Base-by-base conservation (phyloP, 2,888 invertebrate species). In the Drosophila maculinotata region DNA sequence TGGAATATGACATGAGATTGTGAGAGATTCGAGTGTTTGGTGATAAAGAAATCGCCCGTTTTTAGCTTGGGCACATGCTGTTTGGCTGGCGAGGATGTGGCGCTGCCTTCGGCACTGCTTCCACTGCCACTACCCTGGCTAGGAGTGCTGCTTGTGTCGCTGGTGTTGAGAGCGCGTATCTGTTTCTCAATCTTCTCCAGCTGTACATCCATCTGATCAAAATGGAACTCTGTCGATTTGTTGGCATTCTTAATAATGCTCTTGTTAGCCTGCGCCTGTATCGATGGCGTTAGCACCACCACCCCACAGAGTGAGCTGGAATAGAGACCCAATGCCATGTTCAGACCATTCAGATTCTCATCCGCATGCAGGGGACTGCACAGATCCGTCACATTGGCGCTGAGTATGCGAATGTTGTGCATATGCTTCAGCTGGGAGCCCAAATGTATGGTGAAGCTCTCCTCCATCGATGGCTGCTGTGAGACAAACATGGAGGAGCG, bases 401-500 rank as follows among this genome's bases (percentile, higher is more conserved):
- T 96, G 26, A 98, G 93, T 67, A 99, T 95, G 53, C 99, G 93
- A 68, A 99, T 96, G 91, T 99, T 99, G 92, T 99, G 99, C 93
- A 98, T 99, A 89, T 99, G 98, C 91, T 99, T 99, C 91, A 99
- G 94, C 92, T 99, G 99, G 3, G 98, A 98, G 47, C 99, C 99
- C 71, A 99, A 93, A 92, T 99, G 98, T 88, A 99, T 98, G 15
- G 99, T 99, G 91, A 99, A 99, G 92, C 98, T 98, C 92, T 99
- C 99, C 92, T 98, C 98, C 87, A 97, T 91, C 2, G 91, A 91
- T 1, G 92, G 92, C 63, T 90, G 91, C 60, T 91, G 92, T 1
- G 91, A 90, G 9, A 91, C 83, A 52, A 91, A 92, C 91, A 92
- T 92, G 6, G 92, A 91, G 2, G 92, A 92, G 7, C 91, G 89